Conservation (phyloP, 2,113 vertebrate species). For the Butorides virescens region DNA sequence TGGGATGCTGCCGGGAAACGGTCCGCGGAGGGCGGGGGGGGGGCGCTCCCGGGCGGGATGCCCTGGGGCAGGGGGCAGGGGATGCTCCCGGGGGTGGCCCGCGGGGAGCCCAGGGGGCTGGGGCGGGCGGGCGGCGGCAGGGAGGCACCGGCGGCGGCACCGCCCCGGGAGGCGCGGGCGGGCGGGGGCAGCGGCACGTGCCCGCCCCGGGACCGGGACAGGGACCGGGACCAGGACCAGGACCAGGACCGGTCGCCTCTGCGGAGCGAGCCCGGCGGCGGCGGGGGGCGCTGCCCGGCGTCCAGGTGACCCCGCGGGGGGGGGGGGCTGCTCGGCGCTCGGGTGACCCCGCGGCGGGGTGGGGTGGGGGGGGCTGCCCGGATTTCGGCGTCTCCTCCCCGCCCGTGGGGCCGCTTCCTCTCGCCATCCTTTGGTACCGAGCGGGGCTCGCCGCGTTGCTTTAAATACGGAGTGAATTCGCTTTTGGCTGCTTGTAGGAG, state of each 20-base stretch:
- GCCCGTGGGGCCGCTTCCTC: too few relatives aligned
- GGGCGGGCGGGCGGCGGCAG: neutral
- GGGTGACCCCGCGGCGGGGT: too few relatives aligned
- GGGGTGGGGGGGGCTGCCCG: too few relatives aligned
- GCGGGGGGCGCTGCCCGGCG: neutral
- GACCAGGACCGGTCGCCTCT: neutral
- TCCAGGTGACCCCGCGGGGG: neutral
- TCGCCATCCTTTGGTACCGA: fast-evolving
- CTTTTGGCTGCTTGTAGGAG: neutral
- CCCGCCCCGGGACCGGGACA: neutral
- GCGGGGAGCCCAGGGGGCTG: neutral
- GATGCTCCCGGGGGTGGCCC: neutral
- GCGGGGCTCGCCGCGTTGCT: fast-evolving
- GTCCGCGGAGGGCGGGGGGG: fast-evolving
- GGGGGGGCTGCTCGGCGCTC: too few relatives aligned
- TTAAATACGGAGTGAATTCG: fast-evolving
- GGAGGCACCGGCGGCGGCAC: neutral
- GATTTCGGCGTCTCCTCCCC: too few relatives aligned
- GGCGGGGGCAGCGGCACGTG: neutral
- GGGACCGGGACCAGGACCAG: too few relatives aligned
- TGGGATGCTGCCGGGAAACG: neutral
- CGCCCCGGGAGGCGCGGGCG: neutral
- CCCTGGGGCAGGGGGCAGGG: too few relatives aligned
- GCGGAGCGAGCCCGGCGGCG: neutral
- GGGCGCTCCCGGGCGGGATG: too few relatives aligned